Conservation (phyloP, 2,113 vertebrate genomes). For the Hydrolagus affinis region DNA sequence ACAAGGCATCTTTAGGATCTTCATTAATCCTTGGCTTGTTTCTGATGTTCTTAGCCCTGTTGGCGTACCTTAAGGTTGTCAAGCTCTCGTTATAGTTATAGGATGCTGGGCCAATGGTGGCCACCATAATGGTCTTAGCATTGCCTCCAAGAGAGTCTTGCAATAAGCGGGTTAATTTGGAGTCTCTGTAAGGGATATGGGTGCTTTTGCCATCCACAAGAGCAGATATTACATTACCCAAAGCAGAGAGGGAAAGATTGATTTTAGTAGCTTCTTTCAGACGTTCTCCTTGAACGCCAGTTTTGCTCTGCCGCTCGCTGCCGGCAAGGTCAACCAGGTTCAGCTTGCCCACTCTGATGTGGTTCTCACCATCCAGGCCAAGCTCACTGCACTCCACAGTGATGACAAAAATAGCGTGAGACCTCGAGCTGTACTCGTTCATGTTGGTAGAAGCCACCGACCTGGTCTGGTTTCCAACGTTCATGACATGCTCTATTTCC, state of each 20-base stretch:
- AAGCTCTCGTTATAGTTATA: slow-evolving; percentile 80
- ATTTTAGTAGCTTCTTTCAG: slow-evolving; percentile 91
- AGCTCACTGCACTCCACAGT: slow-evolving; percentile 86
- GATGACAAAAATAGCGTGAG: slow-evolving; percentile 85
- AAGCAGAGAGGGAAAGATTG: slow-evolving; percentile 85
- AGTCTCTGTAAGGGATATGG: slow-evolving; percentile 90
- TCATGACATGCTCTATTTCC: slow-evolving; percentile 93
- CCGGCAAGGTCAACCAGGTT: slow-evolving; percentile 94
- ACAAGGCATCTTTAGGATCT: slow-evolving; percentile 88
- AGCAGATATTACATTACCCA: slow-evolving; percentile 94
- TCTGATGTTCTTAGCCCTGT: slow-evolving; percentile 91
- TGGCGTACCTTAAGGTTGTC: slow-evolving; percentile 84
- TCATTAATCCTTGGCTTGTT: slow-evolving; percentile 92
- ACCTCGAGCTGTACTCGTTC: slow-evolving; percentile 89
- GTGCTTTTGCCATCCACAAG: slow-evolving; percentile 80
- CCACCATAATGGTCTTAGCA: slow-evolving; percentile 90
- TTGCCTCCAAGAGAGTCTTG: slow-evolving; percentile 93
- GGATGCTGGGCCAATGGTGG: slow-evolving; percentile 80
- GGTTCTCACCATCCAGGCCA: slow-evolving; percentile 77
- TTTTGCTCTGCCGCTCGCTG: slow-evolving; percentile 72
- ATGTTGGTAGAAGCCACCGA: slow-evolving; percentile 87
- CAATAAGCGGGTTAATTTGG: slow-evolving; percentile 88
- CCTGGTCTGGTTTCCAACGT: slow-evolving; percentile 79
- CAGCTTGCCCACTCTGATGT: slow-evolving; percentile 91
- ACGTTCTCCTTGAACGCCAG: slow-evolving; percentile 53